Evolutionary conservation across 1,140 invertebrate genomes (phyloP).

Genomic region (Latrodectus geometricus): DNA sequence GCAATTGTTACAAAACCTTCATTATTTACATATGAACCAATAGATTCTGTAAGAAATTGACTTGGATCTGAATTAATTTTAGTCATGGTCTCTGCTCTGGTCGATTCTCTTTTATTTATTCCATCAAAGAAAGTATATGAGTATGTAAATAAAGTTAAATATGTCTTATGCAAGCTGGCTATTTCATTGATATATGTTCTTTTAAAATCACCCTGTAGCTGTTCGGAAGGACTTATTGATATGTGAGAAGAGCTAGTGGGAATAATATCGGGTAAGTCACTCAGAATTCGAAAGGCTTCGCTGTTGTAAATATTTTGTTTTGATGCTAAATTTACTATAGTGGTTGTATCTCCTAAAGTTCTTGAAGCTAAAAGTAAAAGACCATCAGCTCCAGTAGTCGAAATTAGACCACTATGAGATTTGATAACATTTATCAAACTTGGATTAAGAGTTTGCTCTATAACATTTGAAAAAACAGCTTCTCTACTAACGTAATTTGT

Average conservation of each 20-base stretch:
- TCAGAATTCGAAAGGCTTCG: slow-evolving; percentile 22
- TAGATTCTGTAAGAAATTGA: slow-evolving; percentile 32
- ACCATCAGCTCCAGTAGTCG: slow-evolving; percentile 1
- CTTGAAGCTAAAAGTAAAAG: slow-evolving; percentile 65
- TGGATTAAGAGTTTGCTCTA: slow-evolving; percentile 57
- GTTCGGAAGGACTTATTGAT: not conserved
- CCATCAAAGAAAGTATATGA: slow-evolving; percentile 65
- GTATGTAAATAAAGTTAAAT: slow-evolving; percentile 63
- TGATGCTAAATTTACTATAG: slow-evolving; percentile 66
- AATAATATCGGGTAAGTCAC: not conserved
- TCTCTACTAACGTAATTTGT: slow-evolving; percentile 74
- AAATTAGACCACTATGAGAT: slow-evolving; percentile 18
- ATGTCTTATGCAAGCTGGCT: slow-evolving; percentile 57
- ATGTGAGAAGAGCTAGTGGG: not conserved
- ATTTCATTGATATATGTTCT: slow-evolving; percentile 42
- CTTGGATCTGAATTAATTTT: slow-evolving; percentile 40
- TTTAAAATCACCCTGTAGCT: not conserved
- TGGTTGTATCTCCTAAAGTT: slow-evolving; percentile 66
- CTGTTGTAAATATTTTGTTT: slow-evolving; percentile 49
- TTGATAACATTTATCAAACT: slow-evolving; percentile 37
- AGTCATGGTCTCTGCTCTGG: slow-evolving; percentile 63
- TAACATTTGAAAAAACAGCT: slow-evolving; percentile 55
- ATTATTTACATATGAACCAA: slow-evolving; percentile 61
- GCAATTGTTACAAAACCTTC: slow-evolving; percentile 65
- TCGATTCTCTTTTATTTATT: slow-evolving; percentile 56